Evolutionary conservation across 2,888 invertebrate genomes (phyloP).

Genomic region (Lepidochrysops patricia): DNA sequence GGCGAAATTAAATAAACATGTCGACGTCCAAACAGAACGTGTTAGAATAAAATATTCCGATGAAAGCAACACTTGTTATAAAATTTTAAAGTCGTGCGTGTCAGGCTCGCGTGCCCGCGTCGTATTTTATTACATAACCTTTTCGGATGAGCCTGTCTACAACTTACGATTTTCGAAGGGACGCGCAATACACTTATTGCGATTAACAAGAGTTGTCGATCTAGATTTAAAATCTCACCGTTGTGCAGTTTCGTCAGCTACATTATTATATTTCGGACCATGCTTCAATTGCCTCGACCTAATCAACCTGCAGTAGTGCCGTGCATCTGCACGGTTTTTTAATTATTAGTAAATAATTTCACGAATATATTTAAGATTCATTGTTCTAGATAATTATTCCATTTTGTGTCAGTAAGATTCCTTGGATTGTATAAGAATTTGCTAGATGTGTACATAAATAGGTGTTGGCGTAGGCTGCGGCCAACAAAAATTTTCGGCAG

Average conservation of each 20-base stretch:
- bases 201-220: too few species aligned
- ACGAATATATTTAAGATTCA: too few species aligned
- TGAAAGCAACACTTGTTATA: neutral
- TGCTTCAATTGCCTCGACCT: too few species aligned
- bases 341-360: too few species aligned
- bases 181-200: neutral
- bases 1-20: neutral
- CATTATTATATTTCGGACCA: too few species aligned
- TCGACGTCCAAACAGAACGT: neutral
- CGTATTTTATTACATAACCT: neutral
- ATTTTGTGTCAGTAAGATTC: too few species aligned
- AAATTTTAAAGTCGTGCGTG: conserved; percentile 1
- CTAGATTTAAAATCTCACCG: too few species aligned
- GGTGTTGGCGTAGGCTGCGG: neutral
- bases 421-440: neutral
- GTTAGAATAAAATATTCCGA: neutral
- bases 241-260: too few species aligned
- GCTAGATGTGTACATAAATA: neutral
- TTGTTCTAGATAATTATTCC: too few species aligned
- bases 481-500: conserved; percentile 27
- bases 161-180: neutral
- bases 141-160: neutral
- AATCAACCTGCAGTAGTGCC: too few species aligned
- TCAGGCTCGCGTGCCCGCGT: neutral
- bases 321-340: too few species aligned